Conservation (phyloP, 1,140 invertebrate genomes). For the Stenopsyche tienmushanensis region DNA sequence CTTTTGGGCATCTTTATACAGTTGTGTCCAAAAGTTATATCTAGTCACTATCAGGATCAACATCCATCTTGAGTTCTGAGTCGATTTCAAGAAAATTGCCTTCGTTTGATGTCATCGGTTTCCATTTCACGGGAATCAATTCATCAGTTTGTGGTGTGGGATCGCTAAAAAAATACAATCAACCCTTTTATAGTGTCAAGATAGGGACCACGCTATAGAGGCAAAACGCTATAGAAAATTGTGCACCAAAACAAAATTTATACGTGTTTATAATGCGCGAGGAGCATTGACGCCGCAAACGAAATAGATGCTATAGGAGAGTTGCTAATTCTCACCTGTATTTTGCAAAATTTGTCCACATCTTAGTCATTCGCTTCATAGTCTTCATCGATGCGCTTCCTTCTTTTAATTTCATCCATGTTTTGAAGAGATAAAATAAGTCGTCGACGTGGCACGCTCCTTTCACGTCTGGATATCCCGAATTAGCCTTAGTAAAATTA, state of each 20-base stretch:
- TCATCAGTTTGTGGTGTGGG: slow-evolving; percentile 33
- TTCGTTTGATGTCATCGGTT: slow-evolving; percentile 28
- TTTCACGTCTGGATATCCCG: slow-evolving; percentile 44
- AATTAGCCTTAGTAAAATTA: slow-evolving; percentile 45
- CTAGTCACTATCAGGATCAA: slow-evolving; percentile 42
- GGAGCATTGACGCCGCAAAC: no score
- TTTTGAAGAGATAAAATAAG: slow-evolving; percentile 63
- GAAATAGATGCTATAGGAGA: neutral
- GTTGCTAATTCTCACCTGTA: slow-evolving; percentile 56
- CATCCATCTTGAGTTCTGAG: slow-evolving; percentile 34
- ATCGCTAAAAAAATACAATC: slow-evolving; percentile 29
- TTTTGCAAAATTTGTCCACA: slow-evolving; percentile 72
- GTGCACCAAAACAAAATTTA: neutral
- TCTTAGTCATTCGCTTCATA: slow-evolving; percentile 54
- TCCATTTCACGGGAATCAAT: slow-evolving; percentile 33
- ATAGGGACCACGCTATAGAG: no score
- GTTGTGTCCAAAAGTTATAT: slow-evolving; percentile 41
- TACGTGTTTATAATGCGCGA: no score
- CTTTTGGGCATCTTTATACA: no score
- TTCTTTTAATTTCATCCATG: slow-evolving; percentile 48
- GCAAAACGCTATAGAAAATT: no score
- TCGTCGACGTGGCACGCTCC: slow-evolving; percentile 66
- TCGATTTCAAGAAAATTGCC: slow-evolving; percentile 43
- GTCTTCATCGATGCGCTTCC: slow-evolving; percentile 45
- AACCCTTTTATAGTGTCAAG: no score